These are phyloP conservation scores for Morone saxatilis DNA, from an alignment of 2,113 vertebrate species.

Conservation along the genomic window DNA sequence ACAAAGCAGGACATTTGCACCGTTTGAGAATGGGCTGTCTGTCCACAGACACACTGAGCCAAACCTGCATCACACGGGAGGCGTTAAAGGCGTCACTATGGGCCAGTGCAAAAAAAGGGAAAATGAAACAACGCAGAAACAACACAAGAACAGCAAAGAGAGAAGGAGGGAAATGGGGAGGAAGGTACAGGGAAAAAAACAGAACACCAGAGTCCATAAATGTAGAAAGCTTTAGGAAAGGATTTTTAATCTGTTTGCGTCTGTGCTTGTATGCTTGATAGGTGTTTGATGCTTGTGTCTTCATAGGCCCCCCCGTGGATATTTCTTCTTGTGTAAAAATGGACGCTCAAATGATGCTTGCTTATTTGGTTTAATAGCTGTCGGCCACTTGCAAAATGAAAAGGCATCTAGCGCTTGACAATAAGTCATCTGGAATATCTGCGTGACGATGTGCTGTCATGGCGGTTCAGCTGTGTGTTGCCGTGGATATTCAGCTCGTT, in stretches of 20 bases:
- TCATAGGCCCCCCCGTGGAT: slow-evolving; percentile 77
- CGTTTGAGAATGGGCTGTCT: slow-evolving; percentile 93
- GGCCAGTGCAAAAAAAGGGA: slow-evolving; percentile 77
- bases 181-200: slow-evolving; percentile 65
- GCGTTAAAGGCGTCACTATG: slow-evolving; percentile 93
- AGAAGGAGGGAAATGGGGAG: slow-evolving; percentile 61
- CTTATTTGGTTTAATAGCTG: slow-evolving; percentile 65
- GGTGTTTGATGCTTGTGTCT: slow-evolving; percentile 84
- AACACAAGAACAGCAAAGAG: slow-evolving; percentile 79
- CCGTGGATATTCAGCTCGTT: slow-evolving; percentile 72
- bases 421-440: slow-evolving; percentile 74
- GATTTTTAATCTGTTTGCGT: slow-evolving; percentile 76
- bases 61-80: slow-evolving; percentile 96
- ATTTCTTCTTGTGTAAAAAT: slow-evolving; percentile 81
- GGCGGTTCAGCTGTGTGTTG: slow-evolving; percentile 71
- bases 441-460: slow-evolving; percentile 77
- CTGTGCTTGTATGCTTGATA: slow-evolving; percentile 81
- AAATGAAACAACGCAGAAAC: slow-evolving; percentile 74
- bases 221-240: slow-evolving; percentile 73
- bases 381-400: slow-evolving; percentile 71
- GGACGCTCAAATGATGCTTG: slow-evolving; percentile 72
- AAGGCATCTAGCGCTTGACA: slow-evolving; percentile 73
- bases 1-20: slow-evolving; percentile 88
- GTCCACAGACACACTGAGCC: slow-evolving; percentile 93
- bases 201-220: slow-evolving; percentile 82